A percentile compares a stretch with the other conserved stretches of the same genome.
These are phyloP conservation scores for Euglossa dilemma DNA, from an alignment of 1,140 invertebrate genomes.

Conservation along the genomic window DNA sequence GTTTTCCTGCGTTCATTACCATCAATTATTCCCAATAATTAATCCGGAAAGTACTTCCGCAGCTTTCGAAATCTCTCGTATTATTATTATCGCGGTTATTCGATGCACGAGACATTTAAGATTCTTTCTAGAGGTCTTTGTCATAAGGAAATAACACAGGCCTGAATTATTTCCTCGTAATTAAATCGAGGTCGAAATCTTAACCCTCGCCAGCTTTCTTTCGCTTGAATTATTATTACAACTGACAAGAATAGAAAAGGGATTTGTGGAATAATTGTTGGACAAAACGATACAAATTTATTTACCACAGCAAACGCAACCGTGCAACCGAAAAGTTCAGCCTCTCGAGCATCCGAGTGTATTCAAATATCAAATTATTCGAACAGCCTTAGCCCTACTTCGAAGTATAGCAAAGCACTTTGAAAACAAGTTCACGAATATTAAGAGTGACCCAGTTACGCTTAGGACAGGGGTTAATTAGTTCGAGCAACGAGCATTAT, in stretches of 20 bases:
- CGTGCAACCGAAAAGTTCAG: background rate
- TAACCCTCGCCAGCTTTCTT: too few species aligned
- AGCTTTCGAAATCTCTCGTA: background rate
- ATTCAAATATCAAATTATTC: constrained; percentile 27
- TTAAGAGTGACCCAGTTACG: constrained; percentile 28
- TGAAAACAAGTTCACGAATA: constrained; percentile 26
- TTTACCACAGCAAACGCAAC: too few species aligned
- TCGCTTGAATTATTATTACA: too few species aligned
- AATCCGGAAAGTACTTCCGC: background rate
- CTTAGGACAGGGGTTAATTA: constrained; percentile 22
- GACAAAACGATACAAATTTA: background rate
- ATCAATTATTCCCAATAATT: background rate
- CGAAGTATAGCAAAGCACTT: constrained; percentile 8
- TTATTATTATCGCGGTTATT: background rate
- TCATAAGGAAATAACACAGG: too few species aligned
- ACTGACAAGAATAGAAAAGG: too few species aligned
- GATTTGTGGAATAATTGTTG: too few species aligned
- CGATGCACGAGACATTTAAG: background rate
- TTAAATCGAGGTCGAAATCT: too few species aligned
- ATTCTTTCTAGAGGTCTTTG: background rate
- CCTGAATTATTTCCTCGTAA: too few species aligned
- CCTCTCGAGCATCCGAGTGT: background rate
- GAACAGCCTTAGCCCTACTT: constrained; percentile 1
- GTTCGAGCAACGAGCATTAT: constrained; percentile 26
- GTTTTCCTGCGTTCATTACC: background rate